Conservation (phyloP, 1,140 invertebrate species). For the Eumeta japonica region DNA sequence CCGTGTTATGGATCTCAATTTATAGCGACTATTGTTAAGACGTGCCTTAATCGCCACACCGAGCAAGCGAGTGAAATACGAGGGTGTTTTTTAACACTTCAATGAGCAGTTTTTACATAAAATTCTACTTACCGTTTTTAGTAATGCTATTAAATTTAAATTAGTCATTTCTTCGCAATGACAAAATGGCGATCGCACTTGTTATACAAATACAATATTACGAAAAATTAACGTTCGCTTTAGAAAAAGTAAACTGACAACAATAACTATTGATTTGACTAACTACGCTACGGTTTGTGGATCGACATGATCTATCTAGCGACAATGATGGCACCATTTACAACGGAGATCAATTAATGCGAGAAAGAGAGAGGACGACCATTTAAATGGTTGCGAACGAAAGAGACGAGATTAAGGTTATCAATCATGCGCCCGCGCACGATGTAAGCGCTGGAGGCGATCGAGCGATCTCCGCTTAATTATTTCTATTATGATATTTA, state of each 20-base stretch:
- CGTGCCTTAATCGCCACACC: no score
- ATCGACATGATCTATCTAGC: constrained; percentile 37
- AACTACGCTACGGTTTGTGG: constrained; percentile 23
- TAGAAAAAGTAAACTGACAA: constrained; percentile 15
- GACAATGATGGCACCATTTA: constrained; percentile 43
- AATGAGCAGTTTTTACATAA: not conserved
- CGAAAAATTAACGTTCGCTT: constrained; percentile 4
- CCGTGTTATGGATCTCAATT: no score
- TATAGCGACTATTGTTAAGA: no score
- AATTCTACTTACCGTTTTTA: no score
- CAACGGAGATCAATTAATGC: constrained; percentile 46
- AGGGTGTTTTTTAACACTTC: no score
- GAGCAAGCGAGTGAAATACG: no score
- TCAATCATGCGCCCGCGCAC: constrained; percentile 49
- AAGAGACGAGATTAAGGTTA: constrained; percentile 29
- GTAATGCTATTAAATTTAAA: no score
- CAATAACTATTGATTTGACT: constrained; percentile 37
- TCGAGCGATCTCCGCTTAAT: constrained; percentile 46
- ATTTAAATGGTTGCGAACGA: constrained; percentile 5
- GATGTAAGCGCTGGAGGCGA: constrained; percentile 38
- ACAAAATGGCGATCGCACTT: constrained; percentile 2
- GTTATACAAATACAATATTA: constrained; percentile 3
- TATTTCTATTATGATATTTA: constrained; percentile 57
- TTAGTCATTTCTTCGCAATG: not conserved
- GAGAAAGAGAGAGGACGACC: constrained; percentile 20